These are phyloP conservation scores for Nyctereutes procyonoides DNA, from an alignment of 2,113 vertebrate genomes.

Conservation along the genomic window DNA sequence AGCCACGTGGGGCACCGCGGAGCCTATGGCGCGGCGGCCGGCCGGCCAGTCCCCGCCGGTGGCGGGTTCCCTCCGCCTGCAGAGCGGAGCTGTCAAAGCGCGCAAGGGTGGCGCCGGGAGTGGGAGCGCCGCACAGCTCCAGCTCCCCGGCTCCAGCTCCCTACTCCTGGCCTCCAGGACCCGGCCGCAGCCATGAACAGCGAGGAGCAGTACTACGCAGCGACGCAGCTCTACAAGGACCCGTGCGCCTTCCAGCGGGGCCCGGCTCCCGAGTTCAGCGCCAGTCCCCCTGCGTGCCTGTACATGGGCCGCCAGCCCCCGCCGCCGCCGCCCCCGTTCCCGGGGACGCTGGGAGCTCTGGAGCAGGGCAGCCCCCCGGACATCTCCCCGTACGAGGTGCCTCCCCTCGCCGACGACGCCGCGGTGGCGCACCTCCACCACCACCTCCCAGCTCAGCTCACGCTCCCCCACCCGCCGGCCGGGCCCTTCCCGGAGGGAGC, in stretches of 20 bases:
- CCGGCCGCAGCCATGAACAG: conserved; percentile 92
- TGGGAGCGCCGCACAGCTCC: conserved; percentile 59
- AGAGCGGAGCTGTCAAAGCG: conserved; percentile 87
- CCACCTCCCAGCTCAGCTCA: conserved; percentile 87
- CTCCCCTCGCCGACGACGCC: conserved; percentile 92
- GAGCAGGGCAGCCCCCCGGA: conserved; percentile 92
- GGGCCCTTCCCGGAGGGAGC: conserved; percentile 89
- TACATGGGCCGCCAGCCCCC: conserved; percentile 94
- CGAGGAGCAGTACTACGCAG: conserved; percentile 94
- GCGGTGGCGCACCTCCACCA: conserved; percentile 89
- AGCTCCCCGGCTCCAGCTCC: conserved; percentile 61
- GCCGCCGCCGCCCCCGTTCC: conserved; percentile 85
- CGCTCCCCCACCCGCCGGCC: conserved; percentile 85
- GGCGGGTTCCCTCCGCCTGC: conserved; percentile 46
- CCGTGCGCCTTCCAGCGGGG: conserved; percentile 93
- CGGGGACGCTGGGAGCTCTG: conserved; percentile 88
- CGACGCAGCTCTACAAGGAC: conserved; percentile 95
- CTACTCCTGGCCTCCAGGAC: neutral
- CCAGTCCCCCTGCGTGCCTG: conserved; percentile 94
- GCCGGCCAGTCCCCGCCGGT: conserved; percentile 51
- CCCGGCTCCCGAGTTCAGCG: conserved; percentile 91
- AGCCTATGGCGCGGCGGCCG: conserved; percentile 83
- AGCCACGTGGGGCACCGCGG: conserved; percentile 84
- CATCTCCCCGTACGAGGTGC: conserved; percentile 91
- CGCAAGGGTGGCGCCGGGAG: conserved; percentile 52